Evolutionary conservation across 1,140 invertebrate species (phyloP), one percentile per base, ranked within the genome.

Genomic region (Drosophila asahinai): DNA sequence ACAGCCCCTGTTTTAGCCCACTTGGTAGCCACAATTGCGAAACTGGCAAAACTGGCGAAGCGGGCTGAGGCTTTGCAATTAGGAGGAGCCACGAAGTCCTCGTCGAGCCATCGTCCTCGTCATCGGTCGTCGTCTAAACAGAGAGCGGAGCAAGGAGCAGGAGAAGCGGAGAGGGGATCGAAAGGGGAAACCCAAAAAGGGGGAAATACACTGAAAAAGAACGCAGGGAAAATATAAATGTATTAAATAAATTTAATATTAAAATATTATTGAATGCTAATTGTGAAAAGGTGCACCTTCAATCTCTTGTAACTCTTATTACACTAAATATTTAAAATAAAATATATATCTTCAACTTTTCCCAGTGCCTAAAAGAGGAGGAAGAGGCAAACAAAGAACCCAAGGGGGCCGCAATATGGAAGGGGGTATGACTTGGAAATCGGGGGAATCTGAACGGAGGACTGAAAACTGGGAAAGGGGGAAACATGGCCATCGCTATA

Each of bases 21-120:
- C 48, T 72, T 65, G 72, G 33, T 81, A 63, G 80, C 73, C 77
- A 74, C 84, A 87, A 89, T 83, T 87, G 72, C 58, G 72, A 77
- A 73, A 72, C 66, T 76, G 67, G 42, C 49, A 51, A 30, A 70
- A 36, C 60, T 33, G 40, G 36, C 22, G 42, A 64, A 43, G 40
- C 33, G 72, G 68, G 80, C 67, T 87, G 83, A 70, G 84, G 77
- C 84, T 87, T 87, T 89, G 84, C 84, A 87, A 87, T 87, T 87
- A 87, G 84, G 84, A 87, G 84, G 84, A 87, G 84, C 84, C 80
- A 89, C 86, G 81, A 89, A 75, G 48, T 77, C 77, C 68, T 72
- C 57, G 55, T 59, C 75, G 40, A 64, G 54, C 72, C 74, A 51
- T 59, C 72, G 33, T 77, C 54, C 54, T 77, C 33, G 33, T 75